These are phyloP conservation scores for Lingula anatina DNA, from an alignment of 2,888 invertebrate genomes.

Conservation along the genomic window DNA sequence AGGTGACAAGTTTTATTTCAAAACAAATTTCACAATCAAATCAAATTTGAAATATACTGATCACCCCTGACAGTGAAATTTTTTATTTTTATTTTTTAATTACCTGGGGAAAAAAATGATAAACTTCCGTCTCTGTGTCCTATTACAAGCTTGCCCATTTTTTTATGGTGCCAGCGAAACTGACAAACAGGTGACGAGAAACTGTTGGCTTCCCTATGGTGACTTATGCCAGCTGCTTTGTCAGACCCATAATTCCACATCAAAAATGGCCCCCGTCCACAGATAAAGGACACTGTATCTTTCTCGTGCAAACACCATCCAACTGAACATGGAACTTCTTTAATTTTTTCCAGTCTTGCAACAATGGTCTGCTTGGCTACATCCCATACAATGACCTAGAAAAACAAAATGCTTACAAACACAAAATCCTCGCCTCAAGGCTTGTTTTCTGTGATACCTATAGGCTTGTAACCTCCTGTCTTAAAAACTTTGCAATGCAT, in stretches of 20 bases:
- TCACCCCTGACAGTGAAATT: not conserved
- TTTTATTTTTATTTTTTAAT: not conserved
- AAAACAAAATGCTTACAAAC: not conserved
- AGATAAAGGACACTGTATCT: constrained; percentile 30
- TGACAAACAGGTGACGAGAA: constrained; percentile 33
- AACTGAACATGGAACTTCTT: constrained; percentile 32
- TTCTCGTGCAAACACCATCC: constrained; percentile 44
- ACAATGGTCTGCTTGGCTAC: constrained; percentile 41
- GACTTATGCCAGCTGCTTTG: constrained; percentile 8
- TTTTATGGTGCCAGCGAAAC: constrained; percentile 46
- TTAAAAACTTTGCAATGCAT: too few relatives aligned
- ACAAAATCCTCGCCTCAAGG: too few relatives aligned
- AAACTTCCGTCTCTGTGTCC: constrained; percentile 51
- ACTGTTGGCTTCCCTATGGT: constrained; percentile 30
- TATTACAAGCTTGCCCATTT: constrained; percentile 38
- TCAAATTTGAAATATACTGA: not conserved
- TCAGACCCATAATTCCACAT: constrained; percentile 39
- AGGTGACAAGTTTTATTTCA: too few relatives aligned
- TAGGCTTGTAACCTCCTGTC: too few relatives aligned
- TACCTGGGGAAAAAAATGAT: constrained; percentile 43
- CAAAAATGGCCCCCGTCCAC: constrained; percentile 39
- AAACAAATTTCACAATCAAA: not conserved
- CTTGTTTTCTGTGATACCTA: too few relatives aligned
- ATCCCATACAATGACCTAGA: constrained; percentile 48
- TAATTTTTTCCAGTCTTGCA: constrained; percentile 30